Percentiles rank a stretch among this genome's conserved stretches.
These are phyloP conservation scores for Thalpophila matura DNA, from an alignment of 2,888 invertebrate species.

Conservation along the genomic window DNA sequence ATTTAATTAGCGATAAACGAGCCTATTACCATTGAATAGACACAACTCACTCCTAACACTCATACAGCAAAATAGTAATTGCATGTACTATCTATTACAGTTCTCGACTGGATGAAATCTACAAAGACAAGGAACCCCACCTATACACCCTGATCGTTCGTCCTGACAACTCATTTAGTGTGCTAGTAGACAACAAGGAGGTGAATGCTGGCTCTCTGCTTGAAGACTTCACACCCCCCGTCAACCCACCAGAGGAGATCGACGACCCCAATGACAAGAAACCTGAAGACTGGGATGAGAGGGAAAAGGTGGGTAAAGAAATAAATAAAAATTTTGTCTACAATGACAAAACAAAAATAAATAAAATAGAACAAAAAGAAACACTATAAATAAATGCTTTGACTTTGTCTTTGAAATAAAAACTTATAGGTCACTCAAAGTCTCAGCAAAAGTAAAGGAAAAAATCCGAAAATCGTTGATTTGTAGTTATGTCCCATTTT, in stretches of 20 bases:
- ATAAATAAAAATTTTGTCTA: too few relatives aligned
- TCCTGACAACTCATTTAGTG: slow-evolving; percentile 99
- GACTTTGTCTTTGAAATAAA: too few relatives aligned
- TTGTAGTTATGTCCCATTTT: too few relatives aligned
- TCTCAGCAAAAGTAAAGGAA: too few relatives aligned
- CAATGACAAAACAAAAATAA: too few relatives aligned
- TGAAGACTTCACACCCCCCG: slow-evolving; percentile 97
- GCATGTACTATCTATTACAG: slow-evolving; percentile 70
- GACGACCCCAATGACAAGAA: slow-evolving; percentile 96
- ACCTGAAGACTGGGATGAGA: slow-evolving; percentile 99
- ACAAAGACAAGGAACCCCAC: slow-evolving; percentile 98
- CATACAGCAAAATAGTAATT: background rate
- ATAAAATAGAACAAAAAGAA: too few relatives aligned
- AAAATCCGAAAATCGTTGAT: too few relatives aligned
- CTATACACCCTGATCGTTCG: slow-evolving; percentile 98
- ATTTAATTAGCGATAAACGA: too few relatives aligned
- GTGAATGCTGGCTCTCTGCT: slow-evolving; percentile 96
- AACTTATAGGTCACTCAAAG: too few relatives aligned
- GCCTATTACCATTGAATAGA: too few relatives aligned
- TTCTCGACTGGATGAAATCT: slow-evolving; percentile 95
- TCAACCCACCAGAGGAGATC: slow-evolving; percentile 98
- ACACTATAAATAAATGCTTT: too few relatives aligned
- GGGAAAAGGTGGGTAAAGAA: slow-evolving; percentile 89
- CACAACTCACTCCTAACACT: too few relatives aligned
- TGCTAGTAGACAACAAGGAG: slow-evolving; percentile 95